A percentile compares a stretch with the other conserved stretches of the same genome.
phyloP scores from a whole-genome alignment of 2,888 invertebrate species.

The Hermaeophaga mercurialis region DNA sequence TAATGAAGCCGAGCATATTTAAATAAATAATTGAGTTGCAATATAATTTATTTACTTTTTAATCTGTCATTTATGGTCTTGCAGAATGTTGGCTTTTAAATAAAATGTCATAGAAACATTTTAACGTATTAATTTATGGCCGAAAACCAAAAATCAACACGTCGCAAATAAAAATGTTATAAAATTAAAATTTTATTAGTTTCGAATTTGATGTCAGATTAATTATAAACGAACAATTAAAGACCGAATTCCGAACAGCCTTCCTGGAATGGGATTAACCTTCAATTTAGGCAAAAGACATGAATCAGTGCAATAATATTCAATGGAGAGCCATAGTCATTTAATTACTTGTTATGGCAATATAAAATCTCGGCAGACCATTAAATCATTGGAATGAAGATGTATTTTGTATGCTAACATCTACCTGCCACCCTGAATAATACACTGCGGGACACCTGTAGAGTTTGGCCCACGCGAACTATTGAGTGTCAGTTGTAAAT shows the following conservation, averaged over 20 bases:
- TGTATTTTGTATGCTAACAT: constrained; percentile 49
- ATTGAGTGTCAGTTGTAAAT: constrained; percentile 50
- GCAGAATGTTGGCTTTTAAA: no score
- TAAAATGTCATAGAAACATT: no score
- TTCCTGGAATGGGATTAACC: constrained; percentile 1
- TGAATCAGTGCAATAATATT: constrained; percentile 13
- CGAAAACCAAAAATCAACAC: no score
- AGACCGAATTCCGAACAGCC: background rate
- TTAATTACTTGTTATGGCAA: constrained; percentile 34
- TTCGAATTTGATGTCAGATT: constrained; percentile 3
- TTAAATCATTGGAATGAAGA: constrained; percentile 43
- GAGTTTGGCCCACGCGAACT: constrained; percentile 52
- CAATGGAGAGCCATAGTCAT: constrained; percentile 20
- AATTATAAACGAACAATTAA: constrained; percentile 2
- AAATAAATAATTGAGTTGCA: no score
- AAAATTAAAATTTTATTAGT: constrained; percentile 4
- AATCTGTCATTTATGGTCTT: no score
- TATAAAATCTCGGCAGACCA: constrained; percentile 34
- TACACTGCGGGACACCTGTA: constrained; percentile 42
- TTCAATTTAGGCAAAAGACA: constrained; percentile 3
- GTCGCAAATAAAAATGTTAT: constrained; percentile 6
- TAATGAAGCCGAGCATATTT: no score
- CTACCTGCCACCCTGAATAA: constrained; percentile 48
- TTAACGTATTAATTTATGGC: no score
- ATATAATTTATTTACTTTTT: no score